phyloP scores from a whole-genome alignment of 2,888 invertebrate species.

The Chydorus sphaericus region DNA sequence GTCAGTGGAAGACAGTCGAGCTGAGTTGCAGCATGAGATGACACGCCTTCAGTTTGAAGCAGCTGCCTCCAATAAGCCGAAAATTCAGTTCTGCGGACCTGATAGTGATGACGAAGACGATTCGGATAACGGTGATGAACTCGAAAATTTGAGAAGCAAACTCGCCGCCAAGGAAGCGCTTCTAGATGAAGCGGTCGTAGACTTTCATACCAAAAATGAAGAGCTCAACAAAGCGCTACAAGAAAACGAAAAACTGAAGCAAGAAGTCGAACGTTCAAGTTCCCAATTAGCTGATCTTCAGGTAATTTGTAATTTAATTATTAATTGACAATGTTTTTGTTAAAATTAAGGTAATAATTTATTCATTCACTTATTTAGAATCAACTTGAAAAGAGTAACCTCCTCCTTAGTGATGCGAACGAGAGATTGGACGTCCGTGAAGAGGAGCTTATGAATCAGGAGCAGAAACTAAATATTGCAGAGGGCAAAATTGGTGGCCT shows the following conservation, averaged over 20 bases:
- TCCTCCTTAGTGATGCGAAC: not conserved
- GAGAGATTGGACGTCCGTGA: conserved; percentile 2
- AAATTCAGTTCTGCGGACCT: not conserved
- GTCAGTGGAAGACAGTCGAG: not conserved
- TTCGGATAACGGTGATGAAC: not conserved
- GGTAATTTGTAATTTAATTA: not conserved
- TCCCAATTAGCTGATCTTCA: not conserved
- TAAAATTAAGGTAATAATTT: not conserved
- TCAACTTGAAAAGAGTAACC: not conserved
- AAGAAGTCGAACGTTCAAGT: not conserved
- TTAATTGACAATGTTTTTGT: too few species aligned
- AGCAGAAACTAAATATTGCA: not conserved
- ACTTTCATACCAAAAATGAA: conserved; percentile 3
- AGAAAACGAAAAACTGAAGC: not conserved
- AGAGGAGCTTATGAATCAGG: not conserved
- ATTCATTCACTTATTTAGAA: not conserved
- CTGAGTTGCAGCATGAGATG: conserved; percentile 4
- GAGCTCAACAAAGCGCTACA: not conserved
- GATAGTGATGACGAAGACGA: not conserved
- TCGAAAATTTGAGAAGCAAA: not conserved
- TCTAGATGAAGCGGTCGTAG: conserved; percentile 2
- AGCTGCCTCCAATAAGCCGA: not conserved
- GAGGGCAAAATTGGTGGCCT: not conserved
- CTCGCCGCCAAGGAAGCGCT: conserved; percentile 1
- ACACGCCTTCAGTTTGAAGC: conserved; percentile 2